A percentile compares a stretch with the other conserved stretches of the same genome.
These are phyloP conservation scores for Phyllotreta striolata DNA, from an alignment of 2,888 invertebrate species.

Conservation along the genomic window DNA sequence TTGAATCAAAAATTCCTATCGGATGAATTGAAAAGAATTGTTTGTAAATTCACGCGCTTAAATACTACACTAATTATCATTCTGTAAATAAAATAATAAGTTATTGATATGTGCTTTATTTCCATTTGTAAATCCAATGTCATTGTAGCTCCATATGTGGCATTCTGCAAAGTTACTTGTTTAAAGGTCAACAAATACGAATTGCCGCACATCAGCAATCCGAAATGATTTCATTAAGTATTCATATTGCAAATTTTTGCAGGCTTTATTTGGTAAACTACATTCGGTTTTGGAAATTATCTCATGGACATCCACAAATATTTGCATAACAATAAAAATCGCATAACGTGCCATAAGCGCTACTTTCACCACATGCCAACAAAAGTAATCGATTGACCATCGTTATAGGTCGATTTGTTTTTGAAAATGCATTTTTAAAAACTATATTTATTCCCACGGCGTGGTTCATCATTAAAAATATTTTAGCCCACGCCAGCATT, in stretches of 20 bases:
- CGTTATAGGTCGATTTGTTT: not conserved
- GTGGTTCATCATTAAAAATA: constrained; percentile 4
- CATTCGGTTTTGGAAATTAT: constrained; percentile 25
- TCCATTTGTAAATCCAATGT: constrained; percentile 45
- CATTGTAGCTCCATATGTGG: constrained; percentile 42
- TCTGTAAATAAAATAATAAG: constrained; percentile 42
- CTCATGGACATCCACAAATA: constrained; percentile 30
- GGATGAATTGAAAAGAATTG: constrained; percentile 9
- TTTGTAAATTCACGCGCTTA: too few species aligned
- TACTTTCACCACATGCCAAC: constrained; percentile 12
- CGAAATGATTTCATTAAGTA: constrained; percentile 30
- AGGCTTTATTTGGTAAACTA: constrained; percentile 31
- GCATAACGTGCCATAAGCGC: not conserved
- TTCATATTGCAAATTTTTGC: constrained; percentile 34
- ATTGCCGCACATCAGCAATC: constrained; percentile 30
- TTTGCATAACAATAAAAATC: constrained; percentile 25
- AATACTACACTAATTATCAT: not conserved
- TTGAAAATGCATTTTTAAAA: too few species aligned
- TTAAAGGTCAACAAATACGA: constrained; percentile 35
- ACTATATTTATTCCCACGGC: not conserved
- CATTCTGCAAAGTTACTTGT: constrained; percentile 37
- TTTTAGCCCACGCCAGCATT: constrained; percentile 3
- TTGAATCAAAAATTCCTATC: constrained; percentile 13
- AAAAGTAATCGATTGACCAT: constrained; percentile 5
- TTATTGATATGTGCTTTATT: constrained; percentile 40